Base-by-base conservation (phyloP, 2,888 invertebrate species). In the Julus scandinavius region DNA sequence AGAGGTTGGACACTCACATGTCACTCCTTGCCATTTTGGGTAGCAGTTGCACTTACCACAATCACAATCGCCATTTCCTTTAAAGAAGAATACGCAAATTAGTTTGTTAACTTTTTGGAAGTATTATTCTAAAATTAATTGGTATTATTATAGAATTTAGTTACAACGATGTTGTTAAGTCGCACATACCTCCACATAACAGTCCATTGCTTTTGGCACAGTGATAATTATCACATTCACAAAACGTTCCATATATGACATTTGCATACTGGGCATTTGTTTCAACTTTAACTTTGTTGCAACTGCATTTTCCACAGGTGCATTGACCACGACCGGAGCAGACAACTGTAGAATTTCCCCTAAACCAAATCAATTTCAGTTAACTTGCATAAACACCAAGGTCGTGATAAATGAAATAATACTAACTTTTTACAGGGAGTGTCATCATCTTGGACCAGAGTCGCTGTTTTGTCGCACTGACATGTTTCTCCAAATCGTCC, bases 211-310 rank as follows among this genome's bases (percentile, higher is more conserved):
- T 92, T 49, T 94, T 92, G 58, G 93, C 93, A 91, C 97, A 97
- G 86, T 96, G 95, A 91, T 94, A 95, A 91, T 95, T 95, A 91
- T 96, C 95, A 91, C 96, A 96, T 90, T 97, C 94, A 91, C 97
- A 97, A 91, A 93, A 96, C 89, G 94, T 92, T 0, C 96, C 96
- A 63, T 93, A 93, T 89, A 94, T n/a, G 1, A 58, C 3, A 58
- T 58, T n/a, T 5, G 58, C 58, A 58, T n/a, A n/a, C 58, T 58
- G n/a, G 17, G n/a, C 2, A 13, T 13, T 54, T 15, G 6, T 5
- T 2, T n/a, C 17, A 58, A 58, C 84, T 38, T 84, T 84, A 84
- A 41, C 17, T 50, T 50, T 83, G 50, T 40, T 45, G 50, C 89
- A 89, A 7, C 80, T 45, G 49, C 89, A 89, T 20, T 40, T 63